phyloP scores from a whole-genome alignment of 2,113 vertebrate genomes.

The Leptobrachium leishanense region DNA sequence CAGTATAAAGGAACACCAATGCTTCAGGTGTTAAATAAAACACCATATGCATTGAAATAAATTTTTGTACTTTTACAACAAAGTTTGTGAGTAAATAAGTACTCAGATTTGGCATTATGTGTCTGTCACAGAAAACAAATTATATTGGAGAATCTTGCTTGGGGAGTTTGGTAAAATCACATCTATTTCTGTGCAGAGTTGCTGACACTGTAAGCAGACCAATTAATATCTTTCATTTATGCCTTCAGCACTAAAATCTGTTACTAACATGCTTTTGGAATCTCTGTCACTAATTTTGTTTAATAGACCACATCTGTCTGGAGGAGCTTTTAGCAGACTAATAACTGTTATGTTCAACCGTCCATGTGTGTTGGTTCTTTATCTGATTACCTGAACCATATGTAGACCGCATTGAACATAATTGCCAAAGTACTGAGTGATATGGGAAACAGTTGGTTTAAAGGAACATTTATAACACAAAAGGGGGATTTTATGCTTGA shows the following conservation, averaged over 20 bases:
- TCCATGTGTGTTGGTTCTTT: neutral
- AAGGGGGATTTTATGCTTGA: no score
- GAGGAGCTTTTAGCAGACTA: slow-evolving; percentile 45
- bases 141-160: slow-evolving; percentile 64
- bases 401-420: neutral
- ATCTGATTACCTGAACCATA: slow-evolving; percentile 8
- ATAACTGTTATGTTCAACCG: slow-evolving; percentile 27
- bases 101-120: slow-evolving; percentile 61
- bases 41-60: no score
- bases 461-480: neutral
- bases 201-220: slow-evolving; percentile 59
- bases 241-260: slow-evolving; percentile 58
- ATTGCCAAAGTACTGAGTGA: slow-evolving; percentile 1
- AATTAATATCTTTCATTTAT: slow-evolving; percentile 69
- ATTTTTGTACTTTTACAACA: neutral
- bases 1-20: no score
- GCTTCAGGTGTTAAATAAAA: no score
- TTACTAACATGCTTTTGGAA: slow-evolving; percentile 56
- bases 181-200: slow-evolving; percentile 64
- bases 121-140: slow-evolving; percentile 67
- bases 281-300: slow-evolving; percentile 61
- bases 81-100: slow-evolving; percentile 42
- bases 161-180: slow-evolving; percentile 63
- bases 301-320: slow-evolving; percentile 66
- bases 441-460: neutral